Percentiles rank a stretch among this genome's conserved stretches.
phyloP scores from a whole-genome alignment of 2,888 invertebrate genomes.

The Thysanoteuthis rhombus region DNA sequence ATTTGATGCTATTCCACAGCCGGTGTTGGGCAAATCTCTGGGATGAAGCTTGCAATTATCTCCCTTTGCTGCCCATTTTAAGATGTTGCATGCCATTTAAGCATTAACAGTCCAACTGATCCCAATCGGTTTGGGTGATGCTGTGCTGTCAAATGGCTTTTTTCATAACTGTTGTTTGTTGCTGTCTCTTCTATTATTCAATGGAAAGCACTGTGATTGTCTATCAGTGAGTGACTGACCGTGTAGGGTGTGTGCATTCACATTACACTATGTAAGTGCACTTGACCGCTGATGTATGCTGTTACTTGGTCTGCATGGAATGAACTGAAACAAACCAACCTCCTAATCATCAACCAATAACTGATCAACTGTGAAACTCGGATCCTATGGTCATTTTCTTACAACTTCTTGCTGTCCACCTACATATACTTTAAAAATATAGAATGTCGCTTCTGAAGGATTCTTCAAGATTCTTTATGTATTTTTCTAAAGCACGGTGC shows the following conservation, averaged over 20 bases:
- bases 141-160: not conserved
- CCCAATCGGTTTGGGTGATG: not conserved
- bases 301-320: slow-evolving; percentile 12
- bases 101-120: not conserved
- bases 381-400: not conserved
- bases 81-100: not conserved
- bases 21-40: too few relatives aligned
- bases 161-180: not conserved
- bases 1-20: too few relatives aligned
- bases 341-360: not conserved
- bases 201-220: not conserved
- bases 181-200: not conserved
- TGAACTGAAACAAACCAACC: not conserved
- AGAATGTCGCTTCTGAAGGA: not conserved
- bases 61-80: not conserved
- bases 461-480: not conserved
- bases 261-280: not conserved
- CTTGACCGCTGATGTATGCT: not conserved
- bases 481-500: not conserved
- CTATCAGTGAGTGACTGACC: not conserved
- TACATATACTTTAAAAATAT: not conserved
- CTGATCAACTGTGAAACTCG: not conserved
- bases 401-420: not conserved
- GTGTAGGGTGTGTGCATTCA: not conserved
- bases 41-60: too few relatives aligned